Evolutionary conservation across 2,888 invertebrate species (phyloP).

Genomic region (Artemia sinica): DNA sequence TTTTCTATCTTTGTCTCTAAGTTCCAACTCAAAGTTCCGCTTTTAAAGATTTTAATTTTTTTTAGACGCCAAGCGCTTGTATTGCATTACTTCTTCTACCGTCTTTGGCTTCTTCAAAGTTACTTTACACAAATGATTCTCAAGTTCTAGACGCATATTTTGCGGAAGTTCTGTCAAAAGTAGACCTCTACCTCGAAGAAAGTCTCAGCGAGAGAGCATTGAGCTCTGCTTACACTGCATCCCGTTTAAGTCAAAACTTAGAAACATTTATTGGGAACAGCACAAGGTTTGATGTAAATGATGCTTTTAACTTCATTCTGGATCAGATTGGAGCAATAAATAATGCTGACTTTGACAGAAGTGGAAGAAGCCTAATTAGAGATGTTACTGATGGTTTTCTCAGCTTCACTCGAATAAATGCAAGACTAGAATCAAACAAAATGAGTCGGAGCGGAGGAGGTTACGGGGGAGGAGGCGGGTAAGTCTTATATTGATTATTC

Average conservation of each 20-base stretch:
- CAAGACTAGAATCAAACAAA: not conserved
- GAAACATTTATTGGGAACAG: not conserved
- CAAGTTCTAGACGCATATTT: too few relatives aligned
- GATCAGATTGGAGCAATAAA: not conserved
- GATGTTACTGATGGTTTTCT: not conserved
- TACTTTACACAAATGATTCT: too few relatives aligned
- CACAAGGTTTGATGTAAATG: not conserved
- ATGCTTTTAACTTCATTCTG: not conserved
- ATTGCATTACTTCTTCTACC: too few relatives aligned
- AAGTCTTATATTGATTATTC: not conserved
- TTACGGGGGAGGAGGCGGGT: not conserved
- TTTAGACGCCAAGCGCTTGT: too few relatives aligned
- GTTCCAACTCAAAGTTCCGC: too few relatives aligned
- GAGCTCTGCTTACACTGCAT: not conserved
- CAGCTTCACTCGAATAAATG: not conserved
- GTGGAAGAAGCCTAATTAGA: not conserved
- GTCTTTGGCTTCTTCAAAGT: too few relatives aligned
- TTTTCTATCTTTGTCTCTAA: too few relatives aligned
- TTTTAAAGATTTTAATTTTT: too few relatives aligned
- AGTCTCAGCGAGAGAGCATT: not conserved
- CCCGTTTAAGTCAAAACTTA: not conserved
- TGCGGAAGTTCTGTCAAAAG: not conserved
- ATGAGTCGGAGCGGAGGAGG: not conserved
- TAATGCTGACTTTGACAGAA: constrained; percentile 6
- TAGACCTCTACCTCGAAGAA: not conserved